These are phyloP conservation scores for Lepidurus apus DNA, from an alignment of 1,140 invertebrate genomes.

Conservation along the genomic window DNA sequence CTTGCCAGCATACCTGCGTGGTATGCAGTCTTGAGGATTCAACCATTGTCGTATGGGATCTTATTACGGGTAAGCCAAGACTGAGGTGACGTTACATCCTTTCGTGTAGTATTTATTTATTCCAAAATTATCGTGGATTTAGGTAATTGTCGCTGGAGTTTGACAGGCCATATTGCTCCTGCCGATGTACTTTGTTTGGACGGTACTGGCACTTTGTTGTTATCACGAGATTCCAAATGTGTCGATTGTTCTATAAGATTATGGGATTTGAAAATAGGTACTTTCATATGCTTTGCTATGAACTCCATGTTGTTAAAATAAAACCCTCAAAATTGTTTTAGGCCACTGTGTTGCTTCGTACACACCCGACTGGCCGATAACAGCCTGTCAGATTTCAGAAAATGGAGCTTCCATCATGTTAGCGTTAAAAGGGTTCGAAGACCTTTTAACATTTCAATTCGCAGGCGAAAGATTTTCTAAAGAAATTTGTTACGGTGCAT, in stretches of 20 bases:
- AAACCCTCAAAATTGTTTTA: constrained; percentile 46
- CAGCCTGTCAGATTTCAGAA: constrained; percentile 65
- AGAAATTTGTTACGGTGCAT: neutral
- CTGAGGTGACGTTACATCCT: constrained; percentile 1
- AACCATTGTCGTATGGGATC: constrained; percentile 75
- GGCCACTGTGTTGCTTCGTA: constrained; percentile 70
- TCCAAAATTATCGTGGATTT: constrained; percentile 32
- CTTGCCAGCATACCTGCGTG: constrained; percentile 70
- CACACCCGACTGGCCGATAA: constrained; percentile 65
- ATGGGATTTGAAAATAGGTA: constrained; percentile 72
- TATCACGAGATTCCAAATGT: constrained; percentile 64
- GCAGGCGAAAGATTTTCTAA: neutral
- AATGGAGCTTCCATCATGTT: constrained; percentile 66
- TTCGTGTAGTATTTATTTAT: neutral
- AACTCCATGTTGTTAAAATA: constrained; percentile 25
- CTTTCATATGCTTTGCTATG: constrained; percentile 24
- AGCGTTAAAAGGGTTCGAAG: constrained; percentile 47
- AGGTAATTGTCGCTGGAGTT: constrained; percentile 64
- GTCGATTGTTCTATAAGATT: constrained; percentile 65
- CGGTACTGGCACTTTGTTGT: constrained; percentile 58
- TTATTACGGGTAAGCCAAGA: constrained; percentile 62
- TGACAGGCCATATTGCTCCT: constrained; percentile 68
- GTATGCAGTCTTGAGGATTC: constrained; percentile 74
- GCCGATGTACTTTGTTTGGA: constrained; percentile 64
- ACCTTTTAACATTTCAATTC: constrained; percentile 29